Conservation (phyloP, 2,888 invertebrate species). For the Papilio protenor region DNA sequence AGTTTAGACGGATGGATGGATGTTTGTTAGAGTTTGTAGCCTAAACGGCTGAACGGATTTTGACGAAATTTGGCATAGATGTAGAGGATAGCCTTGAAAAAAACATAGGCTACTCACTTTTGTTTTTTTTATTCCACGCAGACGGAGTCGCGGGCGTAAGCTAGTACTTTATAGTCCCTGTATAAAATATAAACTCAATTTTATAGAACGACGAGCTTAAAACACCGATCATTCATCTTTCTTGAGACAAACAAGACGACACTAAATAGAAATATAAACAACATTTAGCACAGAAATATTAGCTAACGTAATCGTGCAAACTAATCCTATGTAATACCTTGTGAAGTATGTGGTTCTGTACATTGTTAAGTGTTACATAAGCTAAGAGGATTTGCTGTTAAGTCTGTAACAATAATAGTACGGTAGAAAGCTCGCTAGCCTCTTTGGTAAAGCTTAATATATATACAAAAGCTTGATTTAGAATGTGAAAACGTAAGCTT, state of each 20-base stretch:
- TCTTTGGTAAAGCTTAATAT: not conserved
- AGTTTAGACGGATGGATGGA: too few relatives aligned
- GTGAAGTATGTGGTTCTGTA: conserved; percentile 9
- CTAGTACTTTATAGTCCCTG: too few relatives aligned
- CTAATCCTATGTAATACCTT: conserved; percentile 1
- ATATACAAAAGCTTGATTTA: not conserved
- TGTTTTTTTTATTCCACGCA: too few relatives aligned
- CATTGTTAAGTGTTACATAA: not conserved
- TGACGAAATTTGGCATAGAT: too few relatives aligned
- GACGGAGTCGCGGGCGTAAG: too few relatives aligned
- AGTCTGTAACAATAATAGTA: conserved; percentile 11
- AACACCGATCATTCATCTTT: not conserved
- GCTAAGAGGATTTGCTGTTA: conserved; percentile 15
- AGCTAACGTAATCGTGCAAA: not conserved
- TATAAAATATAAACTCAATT: not conserved
- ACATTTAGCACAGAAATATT: not conserved
- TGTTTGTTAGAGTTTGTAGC: too few relatives aligned
- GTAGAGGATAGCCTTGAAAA: too few relatives aligned
- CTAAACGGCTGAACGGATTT: too few relatives aligned
- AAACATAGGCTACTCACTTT: too few relatives aligned
- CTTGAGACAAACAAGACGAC: not conserved
- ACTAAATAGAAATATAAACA: not conserved
- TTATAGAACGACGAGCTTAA: not conserved
- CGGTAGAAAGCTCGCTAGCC: not conserved
- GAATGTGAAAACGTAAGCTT: not conserved